Evolutionary conservation across 2,888 invertebrate genomes (phyloP).

Genomic region (Callyntrura sp.): DNA sequence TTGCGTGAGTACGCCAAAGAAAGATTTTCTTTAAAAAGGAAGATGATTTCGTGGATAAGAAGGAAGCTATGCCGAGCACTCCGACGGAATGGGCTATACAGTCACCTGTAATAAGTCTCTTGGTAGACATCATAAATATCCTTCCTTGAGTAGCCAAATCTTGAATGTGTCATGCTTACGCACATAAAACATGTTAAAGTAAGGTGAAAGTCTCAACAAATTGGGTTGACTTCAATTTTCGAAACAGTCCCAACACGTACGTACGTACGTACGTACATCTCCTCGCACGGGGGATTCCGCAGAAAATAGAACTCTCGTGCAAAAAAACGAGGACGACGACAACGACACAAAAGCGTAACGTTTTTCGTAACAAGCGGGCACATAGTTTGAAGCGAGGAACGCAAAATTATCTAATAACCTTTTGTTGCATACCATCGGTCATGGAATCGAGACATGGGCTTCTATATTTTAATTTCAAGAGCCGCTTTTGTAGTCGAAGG

Average conservation of each 20-base stretch:
- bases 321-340: background rate
- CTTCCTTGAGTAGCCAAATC: background rate
- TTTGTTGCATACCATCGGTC: slow-evolving; percentile 38
- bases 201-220: slow-evolving; percentile 56
- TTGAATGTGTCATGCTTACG: background rate
- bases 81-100: slow-evolving; percentile 13
- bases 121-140: background rate
- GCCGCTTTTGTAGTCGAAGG: slow-evolving; percentile 30
- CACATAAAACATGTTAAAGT: background rate
- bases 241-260: background rate
- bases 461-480: slow-evolving; percentile 42
- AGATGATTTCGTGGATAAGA: slow-evolving; percentile 29
- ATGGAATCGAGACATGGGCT: slow-evolving; percentile 40
- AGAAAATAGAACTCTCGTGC: background rate
- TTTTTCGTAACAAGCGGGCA: background rate
- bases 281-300: background rate
- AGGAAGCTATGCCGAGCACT: background rate
- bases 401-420: slow-evolving; percentile 51
- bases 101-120: background rate
- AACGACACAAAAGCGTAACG: background rate
- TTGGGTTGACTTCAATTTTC: background rate
- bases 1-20: slow-evolving; percentile 11
- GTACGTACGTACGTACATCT: no score
- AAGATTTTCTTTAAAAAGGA: background rate
- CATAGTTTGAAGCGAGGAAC: background rate